A percentile compares a stretch with the other conserved stretches of the same genome.
These are phyloP conservation scores for Drosophila micromelanica DNA, from an alignment of 1,140 invertebrate species.

Conservation along the genomic window DNA sequence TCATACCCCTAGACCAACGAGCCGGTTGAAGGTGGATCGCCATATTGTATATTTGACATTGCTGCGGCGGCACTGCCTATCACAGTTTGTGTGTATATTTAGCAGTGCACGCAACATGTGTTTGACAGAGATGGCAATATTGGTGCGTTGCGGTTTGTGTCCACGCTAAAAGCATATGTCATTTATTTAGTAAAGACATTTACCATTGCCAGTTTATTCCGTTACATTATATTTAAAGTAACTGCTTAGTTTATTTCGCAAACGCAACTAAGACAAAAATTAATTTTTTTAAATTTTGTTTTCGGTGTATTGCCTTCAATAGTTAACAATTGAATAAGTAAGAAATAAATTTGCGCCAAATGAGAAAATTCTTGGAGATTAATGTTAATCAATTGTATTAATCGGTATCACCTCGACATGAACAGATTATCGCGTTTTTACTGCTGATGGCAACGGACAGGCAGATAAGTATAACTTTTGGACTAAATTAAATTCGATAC, in stretches of 20 bases:
- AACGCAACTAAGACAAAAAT: too few relatives aligned
- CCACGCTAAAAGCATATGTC: neutral
- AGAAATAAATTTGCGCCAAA: too few relatives aligned
- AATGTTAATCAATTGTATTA: too few relatives aligned
- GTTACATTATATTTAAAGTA: neutral
- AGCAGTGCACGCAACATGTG: slow-evolving; percentile 29
- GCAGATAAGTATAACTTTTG: too few relatives aligned
- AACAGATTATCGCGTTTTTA: too few relatives aligned
- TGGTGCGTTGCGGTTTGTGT: slow-evolving; percentile 1
- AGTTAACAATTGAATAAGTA: too few relatives aligned
- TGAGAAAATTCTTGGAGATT: too few relatives aligned
- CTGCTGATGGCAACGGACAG: too few relatives aligned
- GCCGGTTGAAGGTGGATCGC: slow-evolving; percentile 59
- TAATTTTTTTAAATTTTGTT: too few relatives aligned
- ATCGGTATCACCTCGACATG: too few relatives aligned
- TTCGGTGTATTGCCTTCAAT: too few relatives aligned
- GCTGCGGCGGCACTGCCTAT: slow-evolving; percentile 2
- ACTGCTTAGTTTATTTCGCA: neutral
- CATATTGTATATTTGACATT: slow-evolving; percentile 42
- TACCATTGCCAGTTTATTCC: neutral
- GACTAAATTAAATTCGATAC: too few relatives aligned
- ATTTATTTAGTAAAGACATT: neutral
- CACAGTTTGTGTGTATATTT: neutral
- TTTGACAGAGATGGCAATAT: slow-evolving; percentile 26
- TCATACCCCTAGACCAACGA: slow-evolving; percentile 82